Evolutionary conservation across 2,797 vertebrate genomes (phyloP).

Genomic region (Sebastes glaucus): DNA sequence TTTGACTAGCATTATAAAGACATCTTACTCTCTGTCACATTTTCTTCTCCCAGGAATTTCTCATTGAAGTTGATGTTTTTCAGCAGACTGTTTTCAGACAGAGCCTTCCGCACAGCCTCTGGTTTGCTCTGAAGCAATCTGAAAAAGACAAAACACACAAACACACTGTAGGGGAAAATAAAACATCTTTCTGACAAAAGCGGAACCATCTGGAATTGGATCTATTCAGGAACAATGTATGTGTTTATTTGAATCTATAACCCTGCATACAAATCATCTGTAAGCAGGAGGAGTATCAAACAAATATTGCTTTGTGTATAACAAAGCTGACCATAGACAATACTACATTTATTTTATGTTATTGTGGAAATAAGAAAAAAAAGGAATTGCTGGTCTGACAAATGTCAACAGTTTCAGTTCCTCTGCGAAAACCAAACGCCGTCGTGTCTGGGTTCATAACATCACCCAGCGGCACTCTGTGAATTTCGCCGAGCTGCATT

Average conservation of each 20-base stretch:
- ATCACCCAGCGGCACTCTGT: too few relatives aligned
- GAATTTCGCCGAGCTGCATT: too few relatives aligned
- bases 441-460: too few relatives aligned
- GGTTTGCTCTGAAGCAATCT: constrained; percentile 83
- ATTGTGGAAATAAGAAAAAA: background rate
- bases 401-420: background rate
- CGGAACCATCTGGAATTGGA: constrained; percentile 4
- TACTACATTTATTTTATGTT: background rate
- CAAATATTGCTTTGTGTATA: background rate
- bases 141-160: constrained; percentile 24
- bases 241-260: background rate
- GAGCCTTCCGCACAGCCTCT: constrained; percentile 75
- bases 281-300: background rate
- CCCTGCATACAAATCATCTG: background rate
- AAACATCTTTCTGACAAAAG: constrained; percentile 13
- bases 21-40: constrained; percentile 87
- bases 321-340: background rate
- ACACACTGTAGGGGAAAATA: background rate
- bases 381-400: background rate
- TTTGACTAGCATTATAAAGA: background rate
- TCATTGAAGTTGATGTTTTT: constrained; percentile 88
- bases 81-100: constrained; percentile 87
- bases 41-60: constrained; percentile 89
- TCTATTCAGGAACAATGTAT: background rate
- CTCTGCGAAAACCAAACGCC: background rate